Percentiles rank a stretch among this genome's conserved stretches.
Conservation (phyloP, 2,113 vertebrate genomes). For the Ptyas mucosa region DNA sequence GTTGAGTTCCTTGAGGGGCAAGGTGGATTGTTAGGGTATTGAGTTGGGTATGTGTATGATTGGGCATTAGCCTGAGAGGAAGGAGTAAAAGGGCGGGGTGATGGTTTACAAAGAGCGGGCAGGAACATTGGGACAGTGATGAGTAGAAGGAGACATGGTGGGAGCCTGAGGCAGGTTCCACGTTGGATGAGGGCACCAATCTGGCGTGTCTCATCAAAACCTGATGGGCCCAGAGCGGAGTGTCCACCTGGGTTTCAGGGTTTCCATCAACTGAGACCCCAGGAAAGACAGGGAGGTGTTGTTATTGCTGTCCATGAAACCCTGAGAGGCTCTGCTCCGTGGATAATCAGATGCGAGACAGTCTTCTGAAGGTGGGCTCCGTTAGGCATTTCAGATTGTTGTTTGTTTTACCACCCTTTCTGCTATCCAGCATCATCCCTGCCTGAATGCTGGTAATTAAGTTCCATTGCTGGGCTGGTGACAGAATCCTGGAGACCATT, state of each 20-base stretch:
- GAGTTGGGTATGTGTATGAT: neutral
- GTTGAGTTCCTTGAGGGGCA: too few species aligned
- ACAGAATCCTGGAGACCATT: neutral
- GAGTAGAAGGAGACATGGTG: neutral
- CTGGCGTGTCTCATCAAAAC: neutral
- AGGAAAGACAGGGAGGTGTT: neutral
- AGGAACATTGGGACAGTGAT: neutral
- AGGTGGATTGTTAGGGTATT: too few species aligned
- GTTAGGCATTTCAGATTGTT: neutral
- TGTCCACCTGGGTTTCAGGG: neutral
- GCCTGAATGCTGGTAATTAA: neutral
- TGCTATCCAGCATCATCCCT: neutral
- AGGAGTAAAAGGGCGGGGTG: neutral
- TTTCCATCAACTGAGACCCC: neutral
- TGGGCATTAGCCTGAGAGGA: neutral
- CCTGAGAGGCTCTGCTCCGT: neutral
- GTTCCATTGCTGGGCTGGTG: neutral
- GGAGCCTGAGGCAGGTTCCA: neutral
- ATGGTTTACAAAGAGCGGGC: neutral
- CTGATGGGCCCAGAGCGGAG: neutral
- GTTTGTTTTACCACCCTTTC: neutral
- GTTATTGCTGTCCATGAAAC: neutral
- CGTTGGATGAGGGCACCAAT: neutral
- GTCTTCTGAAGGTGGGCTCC: neutral
- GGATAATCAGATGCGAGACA: neutral